These are phyloP conservation scores for Gymnosoma rotundatum DNA, from an alignment of 2,888 invertebrate genomes.

Conservation along the genomic window DNA sequence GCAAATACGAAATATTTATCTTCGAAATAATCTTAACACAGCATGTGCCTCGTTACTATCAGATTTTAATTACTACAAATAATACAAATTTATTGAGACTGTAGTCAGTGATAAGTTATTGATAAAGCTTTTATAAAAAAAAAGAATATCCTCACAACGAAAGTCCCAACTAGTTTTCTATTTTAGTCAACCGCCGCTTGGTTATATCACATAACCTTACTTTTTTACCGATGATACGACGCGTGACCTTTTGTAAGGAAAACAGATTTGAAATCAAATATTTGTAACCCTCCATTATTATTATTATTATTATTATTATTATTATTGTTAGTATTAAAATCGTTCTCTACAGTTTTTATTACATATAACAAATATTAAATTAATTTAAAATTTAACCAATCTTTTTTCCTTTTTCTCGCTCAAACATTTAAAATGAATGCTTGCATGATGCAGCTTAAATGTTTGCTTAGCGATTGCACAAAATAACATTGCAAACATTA, in stretches of 20 bases:
- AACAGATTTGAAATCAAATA: conserved; percentile 54
- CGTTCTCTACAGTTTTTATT: background rate
- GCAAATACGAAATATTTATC: conserved; percentile 2
- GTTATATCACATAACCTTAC: background rate
- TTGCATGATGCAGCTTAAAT: background rate
- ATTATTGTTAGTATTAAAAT: conserved; percentile 16
- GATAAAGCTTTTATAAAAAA: background rate
- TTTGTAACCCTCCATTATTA: background rate
- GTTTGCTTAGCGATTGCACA: background rate
- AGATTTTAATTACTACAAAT: background rate
- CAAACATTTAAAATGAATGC: background rate
- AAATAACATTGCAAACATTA: too few relatives aligned
- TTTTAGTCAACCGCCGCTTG: conserved; percentile 19
- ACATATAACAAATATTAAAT: too few relatives aligned
- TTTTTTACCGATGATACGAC: conserved; percentile 61
- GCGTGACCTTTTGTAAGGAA: conserved; percentile 67
- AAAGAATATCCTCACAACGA: background rate
- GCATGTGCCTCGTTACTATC: conserved; percentile 13
- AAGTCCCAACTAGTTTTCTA: background rate
- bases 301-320: conserved; percentile 8
- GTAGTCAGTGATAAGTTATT: background rate
- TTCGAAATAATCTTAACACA: conserved; percentile 29
- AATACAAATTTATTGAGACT: background rate
- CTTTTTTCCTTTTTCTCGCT: conserved; percentile 11
- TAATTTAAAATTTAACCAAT: conserved; percentile 51